A percentile compares a stretch with the other conserved stretches of the same genome.
Evolutionary conservation across 2,888 invertebrate genomes (phyloP).

Genomic region (Mycogona germanica): DNA sequence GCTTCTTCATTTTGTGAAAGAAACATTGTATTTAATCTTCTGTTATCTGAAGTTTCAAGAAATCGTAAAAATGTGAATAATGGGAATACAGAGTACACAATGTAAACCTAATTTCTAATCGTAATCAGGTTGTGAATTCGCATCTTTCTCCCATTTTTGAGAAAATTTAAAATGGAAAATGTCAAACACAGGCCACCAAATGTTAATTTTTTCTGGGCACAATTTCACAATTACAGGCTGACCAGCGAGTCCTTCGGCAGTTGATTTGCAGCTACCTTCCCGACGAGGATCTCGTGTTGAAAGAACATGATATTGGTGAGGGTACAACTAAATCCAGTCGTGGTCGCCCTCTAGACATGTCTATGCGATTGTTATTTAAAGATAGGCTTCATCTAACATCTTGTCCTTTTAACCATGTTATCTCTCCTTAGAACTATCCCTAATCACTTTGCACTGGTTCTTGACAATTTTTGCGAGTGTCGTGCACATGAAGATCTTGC

Average conservation of each 20-base stretch:
- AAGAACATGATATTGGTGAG: constrained; percentile 60
- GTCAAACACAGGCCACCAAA: no score
- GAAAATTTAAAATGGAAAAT: not conserved
- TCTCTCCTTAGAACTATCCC: constrained; percentile 54
- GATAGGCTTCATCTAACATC: not conserved
- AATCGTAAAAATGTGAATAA: no score
- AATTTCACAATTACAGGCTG: no score
- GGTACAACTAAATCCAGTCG: no score
- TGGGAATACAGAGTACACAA: not conserved
- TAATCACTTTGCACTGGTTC: constrained; percentile 97
- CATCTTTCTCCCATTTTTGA: not conserved
- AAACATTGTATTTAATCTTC: not conserved
- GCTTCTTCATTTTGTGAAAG: no score
- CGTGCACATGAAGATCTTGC: constrained; percentile 86
- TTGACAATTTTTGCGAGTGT: constrained; percentile 92
- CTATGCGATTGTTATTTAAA: not conserved
- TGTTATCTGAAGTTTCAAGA: not conserved
- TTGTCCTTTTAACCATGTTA: not conserved
- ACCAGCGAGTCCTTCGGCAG: constrained; percentile 88
- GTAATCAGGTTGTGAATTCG: not conserved
- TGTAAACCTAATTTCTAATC: not conserved
- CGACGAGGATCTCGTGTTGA: constrained; percentile 75
- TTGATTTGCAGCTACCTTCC: constrained; percentile 81
- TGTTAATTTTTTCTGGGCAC: constrained; percentile 43
- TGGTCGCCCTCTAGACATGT: no score